Evolutionary conservation across 2,113 vertebrate genomes (phyloP), one percentile per base, ranked within the genome.

Genomic region (Phodopus roborovskii): DNA sequence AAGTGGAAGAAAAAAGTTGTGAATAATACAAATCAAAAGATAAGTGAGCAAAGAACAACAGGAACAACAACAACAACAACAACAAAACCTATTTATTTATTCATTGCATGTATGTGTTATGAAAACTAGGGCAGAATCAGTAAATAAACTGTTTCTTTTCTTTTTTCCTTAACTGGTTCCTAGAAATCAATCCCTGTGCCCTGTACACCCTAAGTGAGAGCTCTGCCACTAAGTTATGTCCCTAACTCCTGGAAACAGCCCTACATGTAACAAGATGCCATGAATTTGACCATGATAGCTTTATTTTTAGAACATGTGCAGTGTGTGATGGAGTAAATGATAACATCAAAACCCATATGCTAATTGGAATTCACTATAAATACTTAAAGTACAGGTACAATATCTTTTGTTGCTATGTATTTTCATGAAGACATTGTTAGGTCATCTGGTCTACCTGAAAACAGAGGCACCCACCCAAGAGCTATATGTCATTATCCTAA

Each of bases 21-120:
- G 39, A 97, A 92, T 92, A 89, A 91, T 62, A 74, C n/a, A 62
- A 89, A 48, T 93, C 86, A 91, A 90, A 96, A 90, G 62, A 53
- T 75, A 62, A 93, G 70, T 48, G 11, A 68, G 62, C 70, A 84
- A 93, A 94, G 42, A 94, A 71, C 1, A 53, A 87, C 39, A 39
- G 83, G 36, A 11, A 33, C 66, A 91, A 82, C 45, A 45, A 45
- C 45, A 45, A 45, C 45, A 45, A 45, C 3, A 45, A 45, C 45
- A 45, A 45, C 3, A 45, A 45, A 3, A 45, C 45, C 45, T 48
- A 39, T 79, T 79, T 66, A 90, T 68, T 66, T 79, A 30, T 79
- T 90, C 24, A 90, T n/a, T 66, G 33, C 42, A 79, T n/a, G 48
- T 45, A 39, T 48, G 50, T 73, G 68, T 88, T 19, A 56, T 53